Percentiles rank a stretch among this genome's conserved stretches.
Conservation (phyloP, 2,113 vertebrate species). For the Thunnus thynnus region DNA sequence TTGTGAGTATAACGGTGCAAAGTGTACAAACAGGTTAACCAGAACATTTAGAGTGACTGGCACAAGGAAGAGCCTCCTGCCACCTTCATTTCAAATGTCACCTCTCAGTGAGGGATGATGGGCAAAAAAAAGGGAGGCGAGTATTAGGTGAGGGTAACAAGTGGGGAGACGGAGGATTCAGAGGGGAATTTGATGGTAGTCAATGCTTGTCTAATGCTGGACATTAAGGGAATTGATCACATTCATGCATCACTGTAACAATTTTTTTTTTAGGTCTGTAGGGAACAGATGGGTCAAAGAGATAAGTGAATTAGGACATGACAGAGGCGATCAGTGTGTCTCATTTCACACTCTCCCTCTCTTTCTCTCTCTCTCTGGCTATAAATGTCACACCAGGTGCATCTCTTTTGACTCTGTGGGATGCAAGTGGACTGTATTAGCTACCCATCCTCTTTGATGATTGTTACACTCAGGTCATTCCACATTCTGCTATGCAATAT, state of each 20-base stretch:
- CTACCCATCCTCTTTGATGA: conserved; percentile 55
- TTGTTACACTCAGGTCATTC: not conserved
- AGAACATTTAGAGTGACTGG: conserved; percentile 37
- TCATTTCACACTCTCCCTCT: conserved; percentile 18
- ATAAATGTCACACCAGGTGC: conserved; percentile 64
- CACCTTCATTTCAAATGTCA: conserved; percentile 79
- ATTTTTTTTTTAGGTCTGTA: not conserved
- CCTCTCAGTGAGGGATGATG: conserved; percentile 55
- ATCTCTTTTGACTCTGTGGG: conserved; percentile 63
- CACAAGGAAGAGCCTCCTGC: conserved; percentile 44
- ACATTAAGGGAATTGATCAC: conserved; percentile 11
- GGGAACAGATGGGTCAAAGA: conserved; percentile 30
- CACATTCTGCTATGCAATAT: conserved; percentile 5
- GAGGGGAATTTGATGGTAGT: conserved; percentile 17
- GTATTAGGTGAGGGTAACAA: conserved; percentile 7
- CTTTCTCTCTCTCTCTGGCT: conserved; percentile 23
- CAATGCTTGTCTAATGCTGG: not conserved
- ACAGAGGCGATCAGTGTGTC: conserved; percentile 6
- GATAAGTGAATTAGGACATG: conserved; percentile 26
- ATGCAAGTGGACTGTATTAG: conserved; percentile 40
- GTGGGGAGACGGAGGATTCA: not conserved
- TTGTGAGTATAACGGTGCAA: not conserved
- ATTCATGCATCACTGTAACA: not conserved
- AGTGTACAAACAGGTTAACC: conserved; percentile 12
- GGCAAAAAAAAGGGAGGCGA: conserved; percentile 21